Evolutionary conservation across 2,888 invertebrate species (phyloP), one percentile per base, ranked within the genome.

Genomic region (Drosophila nr. perissopoda): DNA sequence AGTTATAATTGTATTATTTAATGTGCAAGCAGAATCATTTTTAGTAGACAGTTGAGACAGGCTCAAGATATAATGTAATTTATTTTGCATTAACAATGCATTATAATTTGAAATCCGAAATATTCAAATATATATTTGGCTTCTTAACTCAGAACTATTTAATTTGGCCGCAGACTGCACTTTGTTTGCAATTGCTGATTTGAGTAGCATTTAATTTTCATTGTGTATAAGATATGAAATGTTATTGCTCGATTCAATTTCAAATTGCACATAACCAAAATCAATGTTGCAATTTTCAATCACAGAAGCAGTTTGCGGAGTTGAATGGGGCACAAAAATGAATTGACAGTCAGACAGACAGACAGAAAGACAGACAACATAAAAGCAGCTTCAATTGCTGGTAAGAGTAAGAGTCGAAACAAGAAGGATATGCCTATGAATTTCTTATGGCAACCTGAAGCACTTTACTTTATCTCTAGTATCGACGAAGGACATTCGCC

Each of bases 391-490:
- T 76, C 70, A 58, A 76, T 64, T 62, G 73, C 49, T 49, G 29
- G 42, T 31, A 62, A 62, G 51, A 51, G 34, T 59, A 62, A 54
- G 45, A 51, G 34, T 34, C 6, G 34, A 36, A 64, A 69, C 60
- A 63, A 70, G 57, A 29, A 52, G 76, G 76, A 68, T 56, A 67
- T 52, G 80, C 77, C 80, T 78, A 80, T 78, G 78, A 78, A 78
- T 78, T 80, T 80, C 78, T 78, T 80, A 78, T 78, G 80, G 59
- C 64, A 53, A 71, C 60, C 54, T 71, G 61, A 64, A 76, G 72
- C 67, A 78, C 67, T 76, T 68, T 64, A 68, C 72, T 76, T 80
- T 80, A 76, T 63, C 48, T 59, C 59, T 52, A 25, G 51, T 52
- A 64, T 38, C 62, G 59, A 54, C 45, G 38, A 56, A 69, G 76